Base-by-base conservation (phyloP, 2,888 invertebrate species). In the Mythimna lalbum region DNA sequence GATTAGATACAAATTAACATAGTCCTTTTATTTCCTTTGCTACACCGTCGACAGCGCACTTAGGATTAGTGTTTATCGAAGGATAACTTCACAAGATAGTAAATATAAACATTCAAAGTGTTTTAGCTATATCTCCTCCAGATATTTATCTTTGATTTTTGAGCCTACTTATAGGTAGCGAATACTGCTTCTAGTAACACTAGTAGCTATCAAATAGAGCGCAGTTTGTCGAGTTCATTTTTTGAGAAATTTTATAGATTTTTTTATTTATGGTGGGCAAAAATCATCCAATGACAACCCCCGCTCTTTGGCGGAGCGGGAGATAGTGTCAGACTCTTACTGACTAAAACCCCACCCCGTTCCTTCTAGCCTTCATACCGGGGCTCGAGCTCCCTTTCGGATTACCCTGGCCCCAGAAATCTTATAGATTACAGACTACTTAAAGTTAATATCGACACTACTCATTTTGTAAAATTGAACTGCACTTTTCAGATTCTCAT, bases 31-130 rank as follows among this genome's bases (percentile, higher is more conserved):
- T 1, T 53, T 36, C n/a, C 12, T 77, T 72, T 69, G 12, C 47
- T 0, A 39, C 17, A 43, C 78, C 77, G 72, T 47, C 47, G 0
- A 39, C 17, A 49, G 53, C 71, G 72, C 47, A 17, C 10, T 12
- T 6, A 53, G 31, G 71, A 72, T 72, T 72, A 50, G 5, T 9
- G 4, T 47, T 69, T 52, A 69, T 77, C 69, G 39, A 36, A 47
- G 6, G 12, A 21, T 14, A 27, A 6, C n/a, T 63, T 12, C 0
- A 23, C 4, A 56, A n/a, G 71, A 72, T 72, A 69, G n/a, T 68
- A 27, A 76, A 78, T 7, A 70, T 43, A 77, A 72, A 72, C 71
- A 72, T 78, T 50, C 5, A 56, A 56, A 78, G 23, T 33, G 39
- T 70, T 72, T 72, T 72, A 78, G 14, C 12, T 33, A 21, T 72